Conservation (phyloP, 2,888 invertebrate genomes). For the Pollenia griseotomentosa region DNA sequence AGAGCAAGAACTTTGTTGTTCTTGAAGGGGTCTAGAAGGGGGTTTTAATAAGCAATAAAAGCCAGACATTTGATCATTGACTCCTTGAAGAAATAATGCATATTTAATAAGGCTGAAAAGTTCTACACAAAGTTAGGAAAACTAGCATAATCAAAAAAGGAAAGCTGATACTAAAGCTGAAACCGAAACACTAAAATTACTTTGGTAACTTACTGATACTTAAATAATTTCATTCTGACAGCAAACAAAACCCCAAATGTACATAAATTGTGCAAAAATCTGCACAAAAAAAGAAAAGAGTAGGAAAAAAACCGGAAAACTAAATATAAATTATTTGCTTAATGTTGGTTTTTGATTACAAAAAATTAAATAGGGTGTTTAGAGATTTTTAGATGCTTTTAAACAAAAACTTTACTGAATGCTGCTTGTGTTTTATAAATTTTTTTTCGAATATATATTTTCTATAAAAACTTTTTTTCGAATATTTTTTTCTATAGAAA, state of each 20-base stretch:
- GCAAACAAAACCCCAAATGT: constrained; percentile 16
- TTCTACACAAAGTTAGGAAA: constrained; percentile 1
- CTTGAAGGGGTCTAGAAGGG: neutral
- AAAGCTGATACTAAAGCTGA: constrained; percentile 33
- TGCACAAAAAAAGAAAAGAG: neutral
- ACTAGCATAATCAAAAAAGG: neutral
- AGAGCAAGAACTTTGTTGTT: neutral
- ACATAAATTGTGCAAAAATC: neutral
- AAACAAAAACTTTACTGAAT: too few relatives aligned
- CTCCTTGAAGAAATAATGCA: constrained; percentile 61
- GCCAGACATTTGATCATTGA: constrained; percentile 58
- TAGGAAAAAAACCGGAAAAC: constrained; percentile 23
- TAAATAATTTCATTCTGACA: constrained; percentile 2
- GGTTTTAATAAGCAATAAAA: constrained; percentile 44
- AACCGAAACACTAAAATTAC: constrained; percentile 14
- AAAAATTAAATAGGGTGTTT: constrained; percentile 22
- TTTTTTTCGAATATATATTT: too few relatives aligned
- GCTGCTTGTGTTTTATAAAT: too few relatives aligned
- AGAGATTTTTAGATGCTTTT: neutral
- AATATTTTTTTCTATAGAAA: too few relatives aligned
- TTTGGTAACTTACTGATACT: constrained; percentile 19
- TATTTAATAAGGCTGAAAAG: constrained; percentile 45
- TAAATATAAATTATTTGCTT: constrained; percentile 47
- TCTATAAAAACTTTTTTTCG: too few relatives aligned
- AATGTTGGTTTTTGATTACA: constrained; percentile 59